Evolutionary conservation across 1,140 invertebrate species (phyloP), one percentile per base, ranked within the genome.

Genomic region (Caenorhabditis brenneri): DNA sequence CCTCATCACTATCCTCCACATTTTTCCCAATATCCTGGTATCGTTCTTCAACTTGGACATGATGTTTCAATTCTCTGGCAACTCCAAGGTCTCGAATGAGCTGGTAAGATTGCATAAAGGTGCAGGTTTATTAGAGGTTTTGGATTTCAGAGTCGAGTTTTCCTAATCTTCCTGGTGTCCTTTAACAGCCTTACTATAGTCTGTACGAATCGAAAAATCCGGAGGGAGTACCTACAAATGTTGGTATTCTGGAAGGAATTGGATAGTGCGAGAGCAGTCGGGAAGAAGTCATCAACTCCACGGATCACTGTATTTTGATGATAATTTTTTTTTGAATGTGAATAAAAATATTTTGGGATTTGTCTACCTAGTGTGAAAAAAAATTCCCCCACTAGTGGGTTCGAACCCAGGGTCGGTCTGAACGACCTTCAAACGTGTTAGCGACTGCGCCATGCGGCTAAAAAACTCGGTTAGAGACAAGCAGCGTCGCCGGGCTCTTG

Each of bases 111-210:
- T 36, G 7, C 29, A 58, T 16, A 36, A 36, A n/a, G 0, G 22
- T 0, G 10, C 24, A 9, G n/a, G n/a, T n/a, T n/a, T 3, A 27
- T 15, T 7, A 27, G 7, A 27, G 0, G n/a, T n/a, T n/a, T n/a
- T n/a, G 16, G 27, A 7, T n/a, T 65, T 36, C 58, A 65, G 58
- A 65, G 58, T n/a, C 29, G 58, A 36, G 9, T 36, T n/a, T 65
- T 65, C 36, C 58, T 65, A 4, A 36, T 65, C 1, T 65, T 65
- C 58, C 58, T 65, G 9, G 58, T 65, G 1, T 65, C 58, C 0
- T 65, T 74, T 12, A 46, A 74, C 65, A 74, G 65, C 24, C 29
- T 74, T 12, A 74, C 65, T 22, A 74, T 74, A 2, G n/a, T 74
- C 10, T 1, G 6, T 12, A 74, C 65, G 10, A 39, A 74, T 46